Evolutionary conservation across 2,113 vertebrate species (phyloP), one percentile per base, ranked within the genome.

Genomic region (Sigmodon hispidus): DNA sequence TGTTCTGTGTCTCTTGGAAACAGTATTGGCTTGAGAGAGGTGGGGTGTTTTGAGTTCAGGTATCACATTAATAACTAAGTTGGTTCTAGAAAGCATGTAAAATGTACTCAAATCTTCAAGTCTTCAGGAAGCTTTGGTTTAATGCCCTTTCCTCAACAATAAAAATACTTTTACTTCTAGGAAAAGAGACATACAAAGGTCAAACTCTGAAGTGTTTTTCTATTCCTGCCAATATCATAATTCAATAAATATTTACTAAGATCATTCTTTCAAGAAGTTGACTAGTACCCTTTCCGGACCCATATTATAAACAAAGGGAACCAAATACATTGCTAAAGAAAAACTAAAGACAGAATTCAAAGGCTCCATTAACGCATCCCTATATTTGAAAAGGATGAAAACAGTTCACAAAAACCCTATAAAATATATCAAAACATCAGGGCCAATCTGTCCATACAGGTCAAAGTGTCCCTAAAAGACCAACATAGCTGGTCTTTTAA

Each of bases 121-220:
- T 90, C 26, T 59, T 95, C 26, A 93, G 70, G 75, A 96, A 96
- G 45, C 94, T 93, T 83, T 92, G 87, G 86, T 94, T 70, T 57
- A 94, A 94, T 80, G 80, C 57, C 59, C 45, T 89, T 65, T 94
- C 59, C 93, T 83, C 94, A 59, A 87, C 16, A 86, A 77, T 94
- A 81, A 94, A 67, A 96, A 84, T 77, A 83, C 81, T 86, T 97
- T 90, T 89, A 94, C 80, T 90, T 96, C 36, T 34, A 81, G 55
- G 50, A 91, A 65, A 96, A 89, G 80, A 95, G n/a, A 85, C 67
- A 94, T 73, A 92, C 11, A 50, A 90, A 94, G 9, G 52, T 59
- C 87, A 96, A 91, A 40, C 91, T 94, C 70, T 94, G 65, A 96
- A 84, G 36, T 89, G 48, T 29, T 87, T 81, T 95, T 88, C 70